phyloP scores from a whole-genome alignment of 2,888 invertebrate genomes.

The Eugnorisma glareosa region DNA sequence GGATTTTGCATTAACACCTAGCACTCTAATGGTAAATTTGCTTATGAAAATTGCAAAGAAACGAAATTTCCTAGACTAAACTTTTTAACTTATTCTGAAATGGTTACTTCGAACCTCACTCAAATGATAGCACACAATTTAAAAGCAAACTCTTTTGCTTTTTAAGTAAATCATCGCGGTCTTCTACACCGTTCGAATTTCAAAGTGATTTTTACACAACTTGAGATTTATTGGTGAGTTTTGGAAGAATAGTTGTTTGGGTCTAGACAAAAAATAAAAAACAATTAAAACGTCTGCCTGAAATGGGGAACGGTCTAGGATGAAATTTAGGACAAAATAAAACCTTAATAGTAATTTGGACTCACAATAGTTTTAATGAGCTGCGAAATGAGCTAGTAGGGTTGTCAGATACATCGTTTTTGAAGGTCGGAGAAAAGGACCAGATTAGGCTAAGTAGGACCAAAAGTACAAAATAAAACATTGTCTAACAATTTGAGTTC shows the following conservation, averaged over 20 bases:
- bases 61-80: no score
- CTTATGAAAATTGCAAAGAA: neutral
- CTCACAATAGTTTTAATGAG: conserved; percentile 62
- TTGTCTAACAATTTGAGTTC: no score
- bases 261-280: conserved; percentile 23
- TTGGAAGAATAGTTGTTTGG: neutral
- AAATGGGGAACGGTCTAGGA: conserved; percentile 5
- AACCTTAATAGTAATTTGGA: conserved; percentile 34
- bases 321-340: conserved; percentile 55
- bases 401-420: conserved; percentile 7
- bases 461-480: neutral
- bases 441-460: neutral
- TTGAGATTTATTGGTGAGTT: neutral
- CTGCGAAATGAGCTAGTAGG: conserved; percentile 45
- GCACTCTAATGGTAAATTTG: neutral
- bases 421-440: neutral
- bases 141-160: no score
- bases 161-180: neutral
- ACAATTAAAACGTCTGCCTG: conserved; percentile 16
- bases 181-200: neutral
- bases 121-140: no score
- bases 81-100: no score
- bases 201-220: neutral
- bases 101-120: no score
- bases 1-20: neutral